Conservation (phyloP, 2,888 invertebrate genomes). For the Drosophila barbarae region DNA sequence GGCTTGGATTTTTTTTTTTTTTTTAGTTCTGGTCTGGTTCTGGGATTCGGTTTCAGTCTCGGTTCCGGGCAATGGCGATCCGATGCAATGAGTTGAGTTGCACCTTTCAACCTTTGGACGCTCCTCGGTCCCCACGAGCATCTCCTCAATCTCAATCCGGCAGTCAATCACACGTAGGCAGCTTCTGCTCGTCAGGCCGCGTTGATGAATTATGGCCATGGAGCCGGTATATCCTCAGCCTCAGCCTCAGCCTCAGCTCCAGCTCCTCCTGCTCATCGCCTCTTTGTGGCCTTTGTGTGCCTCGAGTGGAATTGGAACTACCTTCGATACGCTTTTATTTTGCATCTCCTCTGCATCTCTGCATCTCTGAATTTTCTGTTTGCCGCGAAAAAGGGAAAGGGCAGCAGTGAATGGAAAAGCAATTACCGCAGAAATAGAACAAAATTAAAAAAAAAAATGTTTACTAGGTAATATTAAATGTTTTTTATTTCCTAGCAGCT, state of each 20-base stretch:
- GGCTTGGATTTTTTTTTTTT: slow-evolving; percentile 26
- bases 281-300: slow-evolving; percentile 32
- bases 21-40: slow-evolving; percentile 16
- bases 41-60: slow-evolving; percentile 28
- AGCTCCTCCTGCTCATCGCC: slow-evolving; percentile 2
- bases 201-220: slow-evolving; percentile 57
- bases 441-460: too few species aligned
- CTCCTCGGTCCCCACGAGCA: neutral
- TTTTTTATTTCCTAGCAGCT: too few species aligned
- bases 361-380: slow-evolving; percentile 11
- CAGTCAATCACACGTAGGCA: slow-evolving; percentile 67
- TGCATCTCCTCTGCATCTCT: slow-evolving; percentile 14
- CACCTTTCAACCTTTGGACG: slow-evolving; percentile 29
- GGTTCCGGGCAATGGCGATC: slow-evolving; percentile 15
- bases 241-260: neutral
- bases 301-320: slow-evolving; percentile 15
- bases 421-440: slow-evolving; percentile 33
- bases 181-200: slow-evolving; percentile 48
- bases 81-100: slow-evolving; percentile 23
- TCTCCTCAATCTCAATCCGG: slow-evolving; percentile 15
- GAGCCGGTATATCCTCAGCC: neutral
- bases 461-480: too few species aligned
- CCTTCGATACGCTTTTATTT: slow-evolving; percentile 33
- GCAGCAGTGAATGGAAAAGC: slow-evolving; percentile 29
- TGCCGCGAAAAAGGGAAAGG: slow-evolving; percentile 20